phyloP scores from a whole-genome alignment of 2,888 invertebrate species.

The Ectemnius lituratus region DNA sequence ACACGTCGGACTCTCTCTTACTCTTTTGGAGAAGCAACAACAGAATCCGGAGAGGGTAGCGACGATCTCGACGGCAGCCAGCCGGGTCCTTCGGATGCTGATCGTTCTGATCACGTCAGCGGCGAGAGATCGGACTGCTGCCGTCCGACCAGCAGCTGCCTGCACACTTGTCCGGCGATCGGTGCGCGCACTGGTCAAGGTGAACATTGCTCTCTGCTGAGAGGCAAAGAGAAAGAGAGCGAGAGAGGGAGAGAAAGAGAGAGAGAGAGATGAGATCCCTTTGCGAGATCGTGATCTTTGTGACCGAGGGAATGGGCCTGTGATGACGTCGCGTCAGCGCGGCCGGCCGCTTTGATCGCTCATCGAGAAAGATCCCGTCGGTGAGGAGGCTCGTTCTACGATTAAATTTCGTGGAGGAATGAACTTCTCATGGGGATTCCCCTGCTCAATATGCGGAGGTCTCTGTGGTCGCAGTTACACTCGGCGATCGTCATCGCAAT shows the following conservation, averaged over 20 bases:
- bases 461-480: too few relatives aligned
- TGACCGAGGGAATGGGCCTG: constrained; percentile 52
- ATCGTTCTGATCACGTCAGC: constrained; percentile 34
- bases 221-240: constrained; percentile 11
- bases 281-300: constrained; percentile 56
- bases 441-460: too few relatives aligned
- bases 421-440: too few relatives aligned
- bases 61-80: background rate
- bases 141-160: constrained; percentile 2
- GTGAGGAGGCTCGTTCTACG: too few relatives aligned
- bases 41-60: constrained; percentile 24
- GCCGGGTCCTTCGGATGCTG: constrained; percentile 25
- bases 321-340: constrained; percentile 16
- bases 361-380: constrained; percentile 8
- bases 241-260: too few relatives aligned
- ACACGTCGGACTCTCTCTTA: constrained; percentile 28
- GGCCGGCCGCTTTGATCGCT: constrained; percentile 26
- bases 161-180: constrained; percentile 17
- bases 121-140: background rate
- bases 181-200: constrained; percentile 53
- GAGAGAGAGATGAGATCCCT: background rate
- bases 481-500: too few relatives aligned
- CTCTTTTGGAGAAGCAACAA: constrained; percentile 31
- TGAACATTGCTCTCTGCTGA: constrained; percentile 49
- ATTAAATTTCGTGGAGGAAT: too few relatives aligned